Conservation (phyloP, 2,888 invertebrate genomes). For the Nemurella pictetii region DNA sequence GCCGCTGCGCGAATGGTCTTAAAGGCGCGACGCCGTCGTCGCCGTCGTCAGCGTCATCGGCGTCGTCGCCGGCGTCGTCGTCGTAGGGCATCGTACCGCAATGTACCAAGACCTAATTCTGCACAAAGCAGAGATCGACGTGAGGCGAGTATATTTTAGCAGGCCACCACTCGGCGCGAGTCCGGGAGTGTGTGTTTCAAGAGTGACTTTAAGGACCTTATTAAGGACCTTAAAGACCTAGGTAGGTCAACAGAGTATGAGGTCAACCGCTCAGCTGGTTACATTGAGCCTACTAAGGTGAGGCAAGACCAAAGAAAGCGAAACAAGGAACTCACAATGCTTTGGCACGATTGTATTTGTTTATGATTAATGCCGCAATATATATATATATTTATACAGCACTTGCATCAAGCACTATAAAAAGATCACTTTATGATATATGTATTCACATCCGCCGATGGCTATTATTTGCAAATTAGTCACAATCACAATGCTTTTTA, state of each 20-base stretch:
- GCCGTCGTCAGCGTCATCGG: neutral
- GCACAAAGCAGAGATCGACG: neutral
- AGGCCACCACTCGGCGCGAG: neutral
- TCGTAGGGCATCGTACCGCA: slow-evolving; percentile 2
- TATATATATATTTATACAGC: too few species aligned
- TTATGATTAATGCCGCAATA: neutral
- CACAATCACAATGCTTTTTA: neutral
- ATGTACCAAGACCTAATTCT: slow-evolving; percentile 11
- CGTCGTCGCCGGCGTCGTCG: neutral
- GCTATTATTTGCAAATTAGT: neutral
- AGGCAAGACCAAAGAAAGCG: neutral
- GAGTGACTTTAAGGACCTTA: slow-evolving; percentile 1
- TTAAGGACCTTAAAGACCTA: neutral
- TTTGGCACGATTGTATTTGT: neutral
- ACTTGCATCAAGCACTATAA: neutral
- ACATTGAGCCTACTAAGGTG: slow-evolving; percentile 29
- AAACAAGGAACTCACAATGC: neutral
- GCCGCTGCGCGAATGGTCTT: neutral
- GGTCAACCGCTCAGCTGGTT: slow-evolving; percentile 20
- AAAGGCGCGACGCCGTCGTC: neutral
- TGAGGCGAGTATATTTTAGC: neutral
- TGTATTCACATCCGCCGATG: neutral
- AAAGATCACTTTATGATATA: neutral
- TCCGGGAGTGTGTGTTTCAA: slow-evolving; percentile 2
- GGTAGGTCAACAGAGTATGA: slow-evolving; percentile 21